Conservation (phyloP, 30 jellyfish, hydroid and myxozoan species). For the Mastigias papua region DNA sequence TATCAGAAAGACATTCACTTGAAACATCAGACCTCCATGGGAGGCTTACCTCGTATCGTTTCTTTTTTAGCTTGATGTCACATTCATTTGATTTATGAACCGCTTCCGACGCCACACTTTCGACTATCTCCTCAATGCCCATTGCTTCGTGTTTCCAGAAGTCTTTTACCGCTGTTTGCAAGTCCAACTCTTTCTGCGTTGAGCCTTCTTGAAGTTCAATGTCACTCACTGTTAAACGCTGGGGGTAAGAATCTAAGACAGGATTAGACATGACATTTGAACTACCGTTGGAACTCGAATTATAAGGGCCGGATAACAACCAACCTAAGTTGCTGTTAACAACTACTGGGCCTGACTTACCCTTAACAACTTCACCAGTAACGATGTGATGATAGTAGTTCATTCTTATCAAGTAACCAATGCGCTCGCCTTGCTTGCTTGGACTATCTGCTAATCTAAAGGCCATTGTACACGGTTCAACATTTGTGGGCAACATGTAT, state of each 20-base stretch:
- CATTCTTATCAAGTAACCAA: constrained; percentile 30
- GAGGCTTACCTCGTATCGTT: constrained; percentile 32
- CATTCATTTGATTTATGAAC: not conserved
- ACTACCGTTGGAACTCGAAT: not conserved
- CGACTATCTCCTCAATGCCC: constrained; percentile 2
- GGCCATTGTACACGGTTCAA: too few relatives aligned
- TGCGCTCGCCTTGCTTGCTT: not conserved
- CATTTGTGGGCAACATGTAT: too few relatives aligned
- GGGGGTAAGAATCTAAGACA: constrained; percentile 4
- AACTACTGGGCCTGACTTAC: constrained; percentile 61
- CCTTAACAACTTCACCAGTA: constrained; percentile 51
- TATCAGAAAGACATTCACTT: constrained; percentile 1
- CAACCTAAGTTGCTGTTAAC: constrained; percentile 60
- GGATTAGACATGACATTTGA: not conserved
- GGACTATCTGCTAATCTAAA: constrained; percentile 7
- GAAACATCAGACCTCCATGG: constrained; percentile 42
- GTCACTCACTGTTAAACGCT: not conserved
- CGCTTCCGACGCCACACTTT: not conserved
- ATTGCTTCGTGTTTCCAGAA: constrained; percentile 58
- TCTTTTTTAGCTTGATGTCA: constrained; percentile 3
- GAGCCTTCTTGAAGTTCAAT: not conserved
- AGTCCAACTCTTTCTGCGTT: not conserved
- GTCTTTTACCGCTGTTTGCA: not conserved
- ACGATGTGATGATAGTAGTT: constrained; percentile 52
- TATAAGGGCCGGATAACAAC: constrained; percentile 45